Conservation (phyloP, 2,113 vertebrate species). For the Lutjanus erythropterus region DNA sequence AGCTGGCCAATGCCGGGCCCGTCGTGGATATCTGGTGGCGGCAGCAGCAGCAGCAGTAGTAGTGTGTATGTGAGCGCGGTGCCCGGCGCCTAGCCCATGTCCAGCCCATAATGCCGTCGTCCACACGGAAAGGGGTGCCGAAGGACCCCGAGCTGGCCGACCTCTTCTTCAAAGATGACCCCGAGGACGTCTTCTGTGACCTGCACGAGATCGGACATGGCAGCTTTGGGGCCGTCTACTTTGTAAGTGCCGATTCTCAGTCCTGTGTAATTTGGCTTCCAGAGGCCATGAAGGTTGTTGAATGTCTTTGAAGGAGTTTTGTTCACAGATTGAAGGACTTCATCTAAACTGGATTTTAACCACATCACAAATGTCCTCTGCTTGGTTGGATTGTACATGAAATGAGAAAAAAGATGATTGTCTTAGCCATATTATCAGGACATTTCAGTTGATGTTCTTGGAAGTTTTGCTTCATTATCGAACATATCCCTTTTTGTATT, state of each 20-base stretch:
- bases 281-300: background rate
- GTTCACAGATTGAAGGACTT: background rate
- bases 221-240: conserved; percentile 89
- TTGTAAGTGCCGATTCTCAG: conserved; percentile 77
- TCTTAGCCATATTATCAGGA: background rate
- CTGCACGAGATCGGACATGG: conserved; percentile 89
- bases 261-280: background rate
- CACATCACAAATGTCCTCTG: background rate
- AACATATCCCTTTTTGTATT: background rate
- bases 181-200: conserved; percentile 88
- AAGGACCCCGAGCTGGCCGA: conserved; percentile 85
- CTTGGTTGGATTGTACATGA: background rate
- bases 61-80: conserved; percentile 76
- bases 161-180: conserved; percentile 89
- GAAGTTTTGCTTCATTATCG: background rate
- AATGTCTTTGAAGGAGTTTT: background rate
- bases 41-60: conserved; percentile 78
- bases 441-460: background rate
- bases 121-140: conserved; percentile 82
- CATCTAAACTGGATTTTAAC: background rate
- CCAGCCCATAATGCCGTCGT: conserved; percentile 86
- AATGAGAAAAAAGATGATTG: background rate
- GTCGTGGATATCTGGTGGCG: conserved; percentile 74
- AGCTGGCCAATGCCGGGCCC: conserved; percentile 83
- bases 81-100: conserved; percentile 73